Evolutionary conservation across 2,888 invertebrate genomes (phyloP), one percentile per base, ranked within the genome.

Genomic region (Acronicta psi): DNA sequence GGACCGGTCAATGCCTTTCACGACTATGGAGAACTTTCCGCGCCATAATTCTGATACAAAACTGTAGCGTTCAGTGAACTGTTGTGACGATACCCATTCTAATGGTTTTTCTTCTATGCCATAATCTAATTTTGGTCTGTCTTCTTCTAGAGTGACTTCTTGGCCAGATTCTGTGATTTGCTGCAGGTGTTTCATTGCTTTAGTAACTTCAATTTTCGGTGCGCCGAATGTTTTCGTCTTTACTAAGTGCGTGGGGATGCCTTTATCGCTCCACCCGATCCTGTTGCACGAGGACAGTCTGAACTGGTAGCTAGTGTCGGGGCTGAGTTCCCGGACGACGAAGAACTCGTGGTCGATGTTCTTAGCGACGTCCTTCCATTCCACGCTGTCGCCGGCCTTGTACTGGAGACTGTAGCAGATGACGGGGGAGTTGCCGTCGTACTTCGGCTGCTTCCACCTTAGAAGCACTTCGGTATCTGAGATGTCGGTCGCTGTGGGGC

Each of bases 291-390:
- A 98, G 0, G 98, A 96, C 29, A 99, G 94, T 59, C 99, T 95
- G 94, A 99, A 99, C 75, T 98, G 96, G 89, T 99, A 99, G 79
- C 96, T 96, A 25, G 96, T 97, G 70, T 96, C 96, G 0, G 98
- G 96, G 51, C 95, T 93, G n/a, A 99, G 95, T 69, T 96, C 96
- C 73, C 95, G 95, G 1, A 99, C 95, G 14, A 99, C 93, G 86
- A 96, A 99, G 89, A 98, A 99, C 85, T 99, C 99, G 81, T 98
- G 98, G 88, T 98, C 98, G 66, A 99, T 98, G 83, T 98, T 98
- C 72, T 96, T 96, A 3, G 97, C 97, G 18, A 97, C 96, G 43
- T 97, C 97, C 16, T 95, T 95, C 99, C 99, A 99, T 45, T 97
- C 96, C 57, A 96, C 95, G 52, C 96, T 96, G 79, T 97, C 96